phyloP scores from a whole-genome alignment of 2,888 invertebrate genomes.

The Dynastes hyllus region DNA sequence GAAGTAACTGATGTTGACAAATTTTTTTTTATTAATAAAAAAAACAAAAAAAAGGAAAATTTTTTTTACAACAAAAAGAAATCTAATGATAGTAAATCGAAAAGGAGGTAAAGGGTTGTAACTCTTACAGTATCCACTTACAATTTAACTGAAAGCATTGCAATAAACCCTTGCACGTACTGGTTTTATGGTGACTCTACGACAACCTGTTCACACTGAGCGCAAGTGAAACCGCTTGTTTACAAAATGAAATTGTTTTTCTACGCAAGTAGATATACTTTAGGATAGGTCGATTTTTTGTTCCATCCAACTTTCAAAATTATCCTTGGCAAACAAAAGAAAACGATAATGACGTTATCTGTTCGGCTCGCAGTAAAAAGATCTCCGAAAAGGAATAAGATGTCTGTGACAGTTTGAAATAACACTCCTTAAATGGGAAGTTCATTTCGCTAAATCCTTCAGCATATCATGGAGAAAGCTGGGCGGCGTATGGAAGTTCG shows the following conservation, averaged over 20 bases:
- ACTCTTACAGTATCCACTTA: too few relatives aligned
- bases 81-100: too few relatives aligned
- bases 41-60: too few relatives aligned
- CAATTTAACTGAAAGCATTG: too few relatives aligned
- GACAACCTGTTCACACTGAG: too few relatives aligned
- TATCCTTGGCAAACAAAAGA: constrained; percentile 26
- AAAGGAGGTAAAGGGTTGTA: too few relatives aligned
- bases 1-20: too few relatives aligned
- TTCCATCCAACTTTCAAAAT: constrained; percentile 31
- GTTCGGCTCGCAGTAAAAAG: constrained; percentile 24
- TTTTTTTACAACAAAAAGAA: too few relatives aligned
- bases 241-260: constrained; percentile 2
- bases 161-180: too few relatives aligned
- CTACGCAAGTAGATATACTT: not conserved
- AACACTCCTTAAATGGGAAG: constrained; percentile 51
- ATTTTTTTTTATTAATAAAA: too few relatives aligned
- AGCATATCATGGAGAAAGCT: constrained; percentile 13
- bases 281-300: constrained; percentile 11
- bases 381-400: constrained; percentile 42
- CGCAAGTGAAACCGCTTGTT: too few relatives aligned
- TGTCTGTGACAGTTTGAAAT: constrained; percentile 52
- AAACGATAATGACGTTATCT: constrained; percentile 48
- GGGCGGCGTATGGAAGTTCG: constrained; percentile 10
- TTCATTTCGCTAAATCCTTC: constrained; percentile 51
- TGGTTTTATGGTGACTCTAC: too few relatives aligned